Conservation (phyloP, 2,797 vertebrate genomes). For the Erethizon dorsatum region DNA sequence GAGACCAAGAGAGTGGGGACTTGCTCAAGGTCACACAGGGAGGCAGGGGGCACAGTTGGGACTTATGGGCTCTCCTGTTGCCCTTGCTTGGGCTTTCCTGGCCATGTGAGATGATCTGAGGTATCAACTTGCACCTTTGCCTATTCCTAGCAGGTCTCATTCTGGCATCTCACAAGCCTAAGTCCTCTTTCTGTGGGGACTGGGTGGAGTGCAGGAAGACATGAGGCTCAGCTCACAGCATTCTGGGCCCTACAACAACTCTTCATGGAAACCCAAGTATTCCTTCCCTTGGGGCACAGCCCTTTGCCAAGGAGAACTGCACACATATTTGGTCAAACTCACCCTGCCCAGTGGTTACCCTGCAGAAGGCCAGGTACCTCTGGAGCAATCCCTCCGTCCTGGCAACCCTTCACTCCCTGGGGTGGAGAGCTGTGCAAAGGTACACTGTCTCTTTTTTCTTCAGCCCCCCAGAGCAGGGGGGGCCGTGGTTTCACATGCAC, state of each 20-base stretch:
- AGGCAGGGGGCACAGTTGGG: background rate
- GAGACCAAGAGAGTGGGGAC: background rate
- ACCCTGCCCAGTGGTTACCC: background rate
- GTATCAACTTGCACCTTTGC: background rate
- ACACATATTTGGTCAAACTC: background rate
- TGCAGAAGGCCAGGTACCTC: background rate
- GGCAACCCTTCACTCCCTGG: background rate
- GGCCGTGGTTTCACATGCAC: background rate
- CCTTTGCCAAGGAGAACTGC: background rate
- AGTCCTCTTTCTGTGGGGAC: background rate
- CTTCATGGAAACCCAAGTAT: background rate
- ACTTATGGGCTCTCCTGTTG: background rate
- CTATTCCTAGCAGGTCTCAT: background rate
- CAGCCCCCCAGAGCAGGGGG: background rate
- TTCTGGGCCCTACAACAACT: background rate
- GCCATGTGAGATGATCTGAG: background rate
- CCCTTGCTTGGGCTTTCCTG: background rate
- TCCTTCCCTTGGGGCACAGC: background rate
- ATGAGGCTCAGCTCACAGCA: background rate
- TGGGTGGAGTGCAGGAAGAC: background rate
- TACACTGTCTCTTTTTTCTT: background rate
- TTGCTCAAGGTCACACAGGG: constrained; percentile 73
- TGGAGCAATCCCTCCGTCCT: background rate
- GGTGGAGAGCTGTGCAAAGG: background rate
- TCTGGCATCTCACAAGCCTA: constrained; percentile 35